Evolutionary conservation across 2,113 vertebrate species (phyloP), one percentile per base, ranked within the genome.

Genomic region (Procapra przewalskii): DNA sequence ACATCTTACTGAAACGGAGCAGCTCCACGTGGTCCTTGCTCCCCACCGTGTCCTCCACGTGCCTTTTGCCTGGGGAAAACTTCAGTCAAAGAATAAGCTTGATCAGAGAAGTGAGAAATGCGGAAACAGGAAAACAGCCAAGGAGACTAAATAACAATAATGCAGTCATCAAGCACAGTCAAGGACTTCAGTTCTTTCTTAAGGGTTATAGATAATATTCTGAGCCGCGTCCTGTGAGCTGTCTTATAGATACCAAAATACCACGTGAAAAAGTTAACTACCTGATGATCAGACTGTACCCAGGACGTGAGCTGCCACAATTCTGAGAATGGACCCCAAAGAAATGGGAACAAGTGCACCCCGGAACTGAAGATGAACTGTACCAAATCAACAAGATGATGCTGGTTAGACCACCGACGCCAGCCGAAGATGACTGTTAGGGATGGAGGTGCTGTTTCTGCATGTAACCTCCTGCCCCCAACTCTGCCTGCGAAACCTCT

Each of bases 21-120:
- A 71, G 67, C 19, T 40, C 67, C n/a, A 36, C 19, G 1, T 2
- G 19, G 5, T 23, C 67, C n/a, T 71, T 10, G 67, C n/a, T 36
- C 4, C 5, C 10, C 19, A 71, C 67, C 0, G 0, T 12, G 67
- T 71, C 19, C 17, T 40, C 67, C n/a, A 40, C 19, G 3, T 71
- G n/a, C 19, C n/a, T 23, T 40, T 40, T 23, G 19, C 67, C 19
- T 40, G 67, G 36, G 67, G 67, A 71, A 40, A 40, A 71, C 19
- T 40, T 40, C 3, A 40, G 67, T 40, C 67, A 71, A 40, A 71
- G 67, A 71, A 40, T 71, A 23, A 71, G 5, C 21, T 71, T 71
- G n/a, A 71, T 36, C 64, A 71, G 67, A 75, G 67, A 67, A 67
- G 62, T n/a, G 33, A 67, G 62, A 23, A 75, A 23, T 75, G 67